phyloP scores from a whole-genome alignment of 2,113 vertebrate genomes.

The Hiodon alosoides region DNA sequence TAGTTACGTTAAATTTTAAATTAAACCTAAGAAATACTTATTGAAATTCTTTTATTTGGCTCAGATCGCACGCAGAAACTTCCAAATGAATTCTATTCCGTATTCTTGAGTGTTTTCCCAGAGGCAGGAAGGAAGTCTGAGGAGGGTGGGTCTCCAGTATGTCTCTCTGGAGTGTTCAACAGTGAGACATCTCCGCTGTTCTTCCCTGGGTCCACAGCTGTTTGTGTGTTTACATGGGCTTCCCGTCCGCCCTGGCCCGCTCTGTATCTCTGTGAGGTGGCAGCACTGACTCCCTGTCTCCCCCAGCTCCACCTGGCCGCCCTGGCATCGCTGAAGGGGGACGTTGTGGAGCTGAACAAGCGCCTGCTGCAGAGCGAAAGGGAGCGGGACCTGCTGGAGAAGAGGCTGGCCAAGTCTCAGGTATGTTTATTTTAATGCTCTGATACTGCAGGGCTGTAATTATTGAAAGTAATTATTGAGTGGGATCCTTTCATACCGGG shows the following conservation, averaged over 20 bases:
- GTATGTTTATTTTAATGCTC: slow-evolving; percentile 38
- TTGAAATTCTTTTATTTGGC: too few relatives aligned
- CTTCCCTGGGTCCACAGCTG: not conserved
- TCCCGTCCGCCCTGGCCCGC: too few relatives aligned
- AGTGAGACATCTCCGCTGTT: not conserved
- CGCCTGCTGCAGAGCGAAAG: slow-evolving; percentile 75
- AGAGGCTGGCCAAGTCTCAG: slow-evolving; percentile 78
- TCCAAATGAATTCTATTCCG: too few relatives aligned
- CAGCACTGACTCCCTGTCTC: slow-evolving; percentile 7
- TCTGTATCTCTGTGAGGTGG: not conserved
- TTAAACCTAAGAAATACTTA: too few relatives aligned
- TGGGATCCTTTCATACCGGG: too few relatives aligned
- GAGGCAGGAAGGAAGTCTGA: not conserved
- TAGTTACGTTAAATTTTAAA: too few relatives aligned
- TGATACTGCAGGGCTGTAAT: too few relatives aligned
- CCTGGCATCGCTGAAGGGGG: slow-evolving; percentile 78
- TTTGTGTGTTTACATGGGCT: not conserved
- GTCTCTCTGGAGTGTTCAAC: not conserved
- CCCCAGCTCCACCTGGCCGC: slow-evolving; percentile 74
- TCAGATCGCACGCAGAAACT: too few relatives aligned
- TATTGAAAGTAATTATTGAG: too few relatives aligned
- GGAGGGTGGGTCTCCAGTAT: not conserved
- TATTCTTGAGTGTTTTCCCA: not conserved
- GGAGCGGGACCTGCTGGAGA: slow-evolving; percentile 74
- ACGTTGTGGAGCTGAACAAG: slow-evolving; percentile 77